Evolutionary conservation across 2,797 vertebrate species (phyloP).

Genomic region (Nasua narica): DNA sequence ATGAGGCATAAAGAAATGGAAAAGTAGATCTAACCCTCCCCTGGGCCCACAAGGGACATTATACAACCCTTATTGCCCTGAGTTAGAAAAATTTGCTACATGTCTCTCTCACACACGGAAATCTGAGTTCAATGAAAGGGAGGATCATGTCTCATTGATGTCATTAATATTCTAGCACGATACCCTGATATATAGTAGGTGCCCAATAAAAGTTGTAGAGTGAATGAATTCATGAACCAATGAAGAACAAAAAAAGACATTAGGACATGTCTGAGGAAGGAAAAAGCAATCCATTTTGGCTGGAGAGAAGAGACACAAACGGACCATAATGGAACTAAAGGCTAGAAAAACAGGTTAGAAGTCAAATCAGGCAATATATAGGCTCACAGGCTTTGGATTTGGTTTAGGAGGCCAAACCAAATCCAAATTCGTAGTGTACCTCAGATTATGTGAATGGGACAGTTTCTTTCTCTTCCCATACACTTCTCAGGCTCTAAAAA

Average conservation of each 20-base stretch:
- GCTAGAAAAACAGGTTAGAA: neutral
- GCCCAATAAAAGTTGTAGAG: neutral
- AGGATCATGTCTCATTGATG: neutral
- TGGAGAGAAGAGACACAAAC: neutral
- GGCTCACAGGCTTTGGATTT: neutral
- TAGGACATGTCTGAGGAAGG: neutral
- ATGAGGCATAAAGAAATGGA: neutral
- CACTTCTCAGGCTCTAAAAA: slow-evolving; percentile 45
- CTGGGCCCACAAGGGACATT: neutral
- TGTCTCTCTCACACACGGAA: neutral
- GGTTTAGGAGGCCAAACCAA: neutral
- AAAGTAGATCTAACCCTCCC: neutral
- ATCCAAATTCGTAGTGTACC: neutral
- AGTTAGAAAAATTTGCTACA: neutral
- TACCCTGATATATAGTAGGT: neutral
- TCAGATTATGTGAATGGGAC: neutral
- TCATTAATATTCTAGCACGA: neutral
- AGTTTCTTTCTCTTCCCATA: slow-evolving; percentile 29
- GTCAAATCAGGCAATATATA: neutral
- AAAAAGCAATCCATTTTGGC: neutral
- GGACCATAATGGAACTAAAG: neutral
- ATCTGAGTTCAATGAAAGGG: neutral
- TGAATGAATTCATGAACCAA: neutral
- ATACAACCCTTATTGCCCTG: neutral
- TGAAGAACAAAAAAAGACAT: neutral